Evolutionary conservation across 2,888 invertebrate genomes (phyloP).

Genomic region (Monoplex corrugatus): DNA sequence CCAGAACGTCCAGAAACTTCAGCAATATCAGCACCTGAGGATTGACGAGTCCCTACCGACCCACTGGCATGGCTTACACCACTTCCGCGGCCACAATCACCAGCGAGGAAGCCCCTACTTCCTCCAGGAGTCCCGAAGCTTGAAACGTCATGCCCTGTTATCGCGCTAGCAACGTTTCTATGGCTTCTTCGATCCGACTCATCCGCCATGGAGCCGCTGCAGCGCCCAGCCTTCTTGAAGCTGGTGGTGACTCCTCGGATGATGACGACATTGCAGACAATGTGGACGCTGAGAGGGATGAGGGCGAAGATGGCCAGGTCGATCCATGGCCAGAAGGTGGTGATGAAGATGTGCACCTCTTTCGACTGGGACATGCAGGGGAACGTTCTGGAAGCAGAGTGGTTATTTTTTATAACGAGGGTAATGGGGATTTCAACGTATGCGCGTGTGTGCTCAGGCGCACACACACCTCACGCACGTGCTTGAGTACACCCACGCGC

Average conservation of each 20-base stretch:
- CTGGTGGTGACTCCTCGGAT: conserved; percentile 49
- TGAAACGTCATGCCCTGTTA: no score
- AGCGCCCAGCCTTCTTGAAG: conserved; percentile 3
- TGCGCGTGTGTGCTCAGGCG: neutral
- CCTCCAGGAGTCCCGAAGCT: neutral
- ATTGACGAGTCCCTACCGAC: no score
- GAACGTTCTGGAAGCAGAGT: neutral
- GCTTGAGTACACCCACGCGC: neutral
- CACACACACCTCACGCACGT: neutral
- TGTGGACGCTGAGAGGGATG: conserved; percentile 68
- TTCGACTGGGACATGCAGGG: conserved; percentile 54
- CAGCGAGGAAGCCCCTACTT: neutral
- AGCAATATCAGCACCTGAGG: no score
- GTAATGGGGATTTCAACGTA: neutral
- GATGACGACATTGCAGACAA: conserved; percentile 69
- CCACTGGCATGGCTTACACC: neutral
- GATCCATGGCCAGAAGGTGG: conserved; percentile 71
- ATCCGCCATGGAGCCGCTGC: conserved; percentile 17
- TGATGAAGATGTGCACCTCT: conserved; percentile 59
- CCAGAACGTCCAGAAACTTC: no score
- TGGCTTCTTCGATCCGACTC: no score
- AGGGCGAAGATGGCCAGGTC: conserved; percentile 70
- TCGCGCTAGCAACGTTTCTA: no score
- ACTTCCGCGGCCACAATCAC: neutral
- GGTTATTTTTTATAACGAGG: neutral